Conservation (phyloP, 2,113 vertebrate genomes). For the Catharus minimus region DNA sequence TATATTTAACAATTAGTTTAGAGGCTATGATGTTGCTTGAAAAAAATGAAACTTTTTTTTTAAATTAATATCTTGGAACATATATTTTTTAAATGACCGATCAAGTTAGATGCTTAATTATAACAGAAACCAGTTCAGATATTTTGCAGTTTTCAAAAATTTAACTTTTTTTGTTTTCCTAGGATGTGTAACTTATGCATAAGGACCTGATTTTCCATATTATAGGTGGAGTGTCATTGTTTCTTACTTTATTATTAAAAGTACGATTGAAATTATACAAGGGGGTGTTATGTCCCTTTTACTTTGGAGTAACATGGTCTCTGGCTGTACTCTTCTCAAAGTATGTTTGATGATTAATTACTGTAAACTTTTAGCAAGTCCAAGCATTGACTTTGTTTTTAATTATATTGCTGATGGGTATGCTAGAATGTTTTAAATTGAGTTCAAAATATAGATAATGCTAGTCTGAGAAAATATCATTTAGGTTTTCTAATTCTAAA, state of each 20-base stretch:
- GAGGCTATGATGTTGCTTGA: not conserved
- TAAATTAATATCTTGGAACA: not conserved
- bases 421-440: not conserved
- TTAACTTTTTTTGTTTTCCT: not conserved
- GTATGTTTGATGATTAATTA: not conserved
- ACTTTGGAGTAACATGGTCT: not conserved
- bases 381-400: not conserved
- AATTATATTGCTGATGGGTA: not conserved
- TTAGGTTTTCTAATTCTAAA: not conserved
- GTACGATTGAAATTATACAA: not conserved
- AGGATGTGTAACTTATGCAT: not conserved
- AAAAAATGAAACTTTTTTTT: not conserved
- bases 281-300: not conserved
- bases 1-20: not conserved
- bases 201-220: not conserved
- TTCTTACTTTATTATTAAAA: not conserved
- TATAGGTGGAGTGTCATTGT: not conserved
- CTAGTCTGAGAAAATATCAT: not conserved
- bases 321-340: not conserved
- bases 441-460: not conserved
- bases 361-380: not conserved
- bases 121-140: not conserved
- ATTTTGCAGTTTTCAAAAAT: not conserved
- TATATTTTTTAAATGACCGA: not conserved
- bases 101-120: not conserved